phyloP scores from a whole-genome alignment of 1,140 invertebrate genomes.

The Vanessa tameamea region DNA sequence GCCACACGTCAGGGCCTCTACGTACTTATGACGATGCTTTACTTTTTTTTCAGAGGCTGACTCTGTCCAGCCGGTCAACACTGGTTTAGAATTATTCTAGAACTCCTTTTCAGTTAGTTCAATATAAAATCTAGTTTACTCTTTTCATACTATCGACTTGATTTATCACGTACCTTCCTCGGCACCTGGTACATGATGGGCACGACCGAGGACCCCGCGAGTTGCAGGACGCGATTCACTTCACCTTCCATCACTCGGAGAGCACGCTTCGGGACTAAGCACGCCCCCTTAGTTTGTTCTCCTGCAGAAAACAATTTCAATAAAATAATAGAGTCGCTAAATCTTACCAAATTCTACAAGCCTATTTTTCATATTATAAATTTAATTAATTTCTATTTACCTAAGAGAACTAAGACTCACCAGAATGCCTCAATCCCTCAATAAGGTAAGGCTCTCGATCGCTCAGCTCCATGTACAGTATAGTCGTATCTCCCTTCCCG shows the following conservation, averaged over 20 bases:
- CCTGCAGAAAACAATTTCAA: conserved; percentile 68
- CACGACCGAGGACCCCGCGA: conserved; percentile 92
- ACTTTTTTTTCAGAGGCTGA: no score
- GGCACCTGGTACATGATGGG: conserved; percentile 97
- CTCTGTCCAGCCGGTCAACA: no score
- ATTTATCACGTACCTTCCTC: conserved; percentile 84
- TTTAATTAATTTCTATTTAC: not conserved
- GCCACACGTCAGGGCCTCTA: no score
- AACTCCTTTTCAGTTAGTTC: no score
- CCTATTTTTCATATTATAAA: not conserved
- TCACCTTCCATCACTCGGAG: conserved; percentile 97
- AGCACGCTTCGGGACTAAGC: conserved; percentile 94
- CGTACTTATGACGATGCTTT: no score
- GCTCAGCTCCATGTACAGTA: conserved; percentile 91
- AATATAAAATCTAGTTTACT: no score
- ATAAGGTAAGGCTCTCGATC: conserved; percentile 92
- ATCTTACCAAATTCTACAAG: no score
- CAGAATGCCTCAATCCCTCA: conserved; percentile 89
- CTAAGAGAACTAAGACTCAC: conserved; percentile 41
- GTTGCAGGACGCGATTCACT: conserved; percentile 93
- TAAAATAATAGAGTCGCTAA: no score
- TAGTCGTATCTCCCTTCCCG: conserved; percentile 95
- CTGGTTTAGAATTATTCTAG: no score
- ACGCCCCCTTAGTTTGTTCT: conserved; percentile 95
- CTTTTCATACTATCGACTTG: not conserved